Evolutionary conservation across 2,113 vertebrate species (phyloP).

Genomic region (Antigone vipio): DNA sequence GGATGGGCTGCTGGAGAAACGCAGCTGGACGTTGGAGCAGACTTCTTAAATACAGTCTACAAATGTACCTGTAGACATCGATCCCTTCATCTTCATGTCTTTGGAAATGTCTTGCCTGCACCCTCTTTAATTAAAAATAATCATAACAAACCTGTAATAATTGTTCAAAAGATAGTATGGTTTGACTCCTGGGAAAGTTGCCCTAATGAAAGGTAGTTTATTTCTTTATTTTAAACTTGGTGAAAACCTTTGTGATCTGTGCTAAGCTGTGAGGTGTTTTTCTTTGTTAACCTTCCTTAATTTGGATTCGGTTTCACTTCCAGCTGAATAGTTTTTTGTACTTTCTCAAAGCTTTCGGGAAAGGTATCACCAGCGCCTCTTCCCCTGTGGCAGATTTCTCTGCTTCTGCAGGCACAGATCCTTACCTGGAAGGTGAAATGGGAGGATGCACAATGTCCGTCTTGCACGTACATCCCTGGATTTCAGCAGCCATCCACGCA

Average conservation of each 20-base stretch:
- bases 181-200: too few species aligned
- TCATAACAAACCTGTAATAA: not conserved
- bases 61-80: too few species aligned
- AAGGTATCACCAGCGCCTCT: not conserved
- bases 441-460: fast-evolving
- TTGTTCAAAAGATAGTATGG: not conserved
- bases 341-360: not conserved
- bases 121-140: not conserved
- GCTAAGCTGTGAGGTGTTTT: too few species aligned
- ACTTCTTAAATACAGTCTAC: not conserved
- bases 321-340: not conserved
- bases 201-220: not conserved
- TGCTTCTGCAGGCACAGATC: not conserved
- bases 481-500: fast-evolving
- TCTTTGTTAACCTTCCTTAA: not conserved
- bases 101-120: not conserved
- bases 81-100: too few species aligned
- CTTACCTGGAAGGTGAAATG: too few species aligned
- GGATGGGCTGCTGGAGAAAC: not conserved
- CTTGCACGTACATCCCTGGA: not conserved
- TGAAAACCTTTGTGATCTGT: not conserved
- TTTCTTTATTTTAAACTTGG: not conserved
- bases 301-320: not conserved
- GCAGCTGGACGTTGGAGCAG: too few species aligned
- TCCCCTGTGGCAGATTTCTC: not conserved